phyloP scores from a whole-genome alignment of 2,113 vertebrate genomes.

The Rhea pennata region DNA sequence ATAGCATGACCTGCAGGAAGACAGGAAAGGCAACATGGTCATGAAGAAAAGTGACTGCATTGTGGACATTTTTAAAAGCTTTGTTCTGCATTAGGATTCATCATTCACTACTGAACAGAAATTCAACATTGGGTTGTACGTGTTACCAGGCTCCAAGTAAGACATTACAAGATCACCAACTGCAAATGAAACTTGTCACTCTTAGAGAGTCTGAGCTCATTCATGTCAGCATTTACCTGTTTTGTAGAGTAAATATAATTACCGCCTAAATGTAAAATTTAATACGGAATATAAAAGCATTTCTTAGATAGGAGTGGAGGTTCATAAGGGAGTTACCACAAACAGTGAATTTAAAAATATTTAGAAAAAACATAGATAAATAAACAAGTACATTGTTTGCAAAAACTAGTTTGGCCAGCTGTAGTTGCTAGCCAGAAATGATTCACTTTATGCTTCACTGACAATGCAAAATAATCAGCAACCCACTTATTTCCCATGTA shows the following conservation, averaged over 20 bases:
- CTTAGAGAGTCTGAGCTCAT: neutral
- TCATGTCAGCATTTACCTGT: neutral
- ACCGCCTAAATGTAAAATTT: neutral
- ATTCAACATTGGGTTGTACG: neutral
- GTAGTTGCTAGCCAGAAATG: neutral
- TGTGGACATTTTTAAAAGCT: neutral
- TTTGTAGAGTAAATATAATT: neutral
- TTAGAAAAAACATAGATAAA: neutral
- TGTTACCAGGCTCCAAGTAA: neutral
- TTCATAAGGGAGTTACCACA: neutral
- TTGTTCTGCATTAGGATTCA: neutral
- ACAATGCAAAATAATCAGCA: neutral
- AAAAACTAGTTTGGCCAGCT: neutral
- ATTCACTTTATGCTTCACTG: neutral
- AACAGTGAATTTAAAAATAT: neutral
- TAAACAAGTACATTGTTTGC: neutral
- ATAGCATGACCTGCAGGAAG: neutral
- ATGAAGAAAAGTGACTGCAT: neutral
- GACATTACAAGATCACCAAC: neutral
- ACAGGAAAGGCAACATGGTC: neutral
- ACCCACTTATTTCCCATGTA: neutral
- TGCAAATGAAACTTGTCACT: neutral
- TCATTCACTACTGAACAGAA: neutral
- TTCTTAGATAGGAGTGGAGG: neutral
- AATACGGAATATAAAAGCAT: neutral